Percentiles rank a stretch among this genome's conserved stretches.
Evolutionary conservation across 2,888 invertebrate genomes (phyloP).

Genomic region (Sphaeridia pumilis): DNA sequence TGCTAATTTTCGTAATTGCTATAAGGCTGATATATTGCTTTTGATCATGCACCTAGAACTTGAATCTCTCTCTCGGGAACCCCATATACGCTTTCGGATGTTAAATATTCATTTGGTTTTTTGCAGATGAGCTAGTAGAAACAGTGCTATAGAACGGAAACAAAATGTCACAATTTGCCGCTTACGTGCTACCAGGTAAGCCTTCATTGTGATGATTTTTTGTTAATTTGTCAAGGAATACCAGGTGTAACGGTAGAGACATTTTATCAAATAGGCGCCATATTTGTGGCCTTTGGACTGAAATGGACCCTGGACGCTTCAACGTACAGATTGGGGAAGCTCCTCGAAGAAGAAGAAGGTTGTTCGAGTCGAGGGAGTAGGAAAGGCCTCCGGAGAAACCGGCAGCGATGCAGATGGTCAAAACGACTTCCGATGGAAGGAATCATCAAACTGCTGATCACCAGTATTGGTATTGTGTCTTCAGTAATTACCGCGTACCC

Average conservation of each 20-base stretch:
- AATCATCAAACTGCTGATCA: slow-evolving; percentile 30
- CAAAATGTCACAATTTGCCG: slow-evolving; percentile 25
- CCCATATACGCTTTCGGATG: not conserved
- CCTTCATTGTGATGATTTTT: not conserved
- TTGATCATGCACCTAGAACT: no score
- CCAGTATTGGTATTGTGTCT: slow-evolving; percentile 28
- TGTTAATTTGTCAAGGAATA: no score
- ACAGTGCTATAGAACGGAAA: not conserved
- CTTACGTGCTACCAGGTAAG: slow-evolving; percentile 34
- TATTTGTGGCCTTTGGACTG: slow-evolving; percentile 35
- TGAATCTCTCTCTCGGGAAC: no score
- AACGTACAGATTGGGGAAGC: slow-evolving; percentile 16
- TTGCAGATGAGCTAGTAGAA: not conserved
- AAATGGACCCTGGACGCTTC: slow-evolving; percentile 35
- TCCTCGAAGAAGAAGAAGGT: slow-evolving; percentile 8
- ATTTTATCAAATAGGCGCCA: slow-evolving; percentile 15
- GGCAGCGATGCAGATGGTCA: slow-evolving; percentile 5
- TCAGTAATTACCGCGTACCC: slow-evolving; percentile 29
- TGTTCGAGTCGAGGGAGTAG: slow-evolving; percentile 4
- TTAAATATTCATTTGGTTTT: not conserved
- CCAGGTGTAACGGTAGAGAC: no score
- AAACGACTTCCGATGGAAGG: slow-evolving; percentile 33
- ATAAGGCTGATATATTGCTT: no score
- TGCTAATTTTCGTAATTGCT: no score
- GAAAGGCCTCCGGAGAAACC: slow-evolving; percentile 1